These are phyloP conservation scores for Parapsyche elsis DNA, from an alignment of 1,140 invertebrate species.

Conservation along the genomic window DNA sequence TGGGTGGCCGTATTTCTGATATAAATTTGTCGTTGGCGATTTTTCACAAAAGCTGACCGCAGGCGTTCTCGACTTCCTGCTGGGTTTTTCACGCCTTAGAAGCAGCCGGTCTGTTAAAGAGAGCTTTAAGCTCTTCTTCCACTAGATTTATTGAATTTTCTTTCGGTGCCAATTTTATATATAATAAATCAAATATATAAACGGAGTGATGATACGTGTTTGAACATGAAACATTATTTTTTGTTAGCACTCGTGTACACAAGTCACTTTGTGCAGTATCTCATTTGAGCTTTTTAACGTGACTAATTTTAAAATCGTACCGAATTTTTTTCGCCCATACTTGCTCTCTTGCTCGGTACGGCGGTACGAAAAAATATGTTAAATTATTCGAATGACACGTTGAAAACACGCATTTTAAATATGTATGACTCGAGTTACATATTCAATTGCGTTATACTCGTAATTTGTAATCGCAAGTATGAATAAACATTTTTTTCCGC, in stretches of 20 bases:
- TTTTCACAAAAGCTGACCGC: slow-evolving; percentile 21
- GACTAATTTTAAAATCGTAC: slow-evolving; percentile 10
- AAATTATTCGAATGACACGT: neutral
- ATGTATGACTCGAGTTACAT: neutral
- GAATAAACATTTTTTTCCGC: neutral
- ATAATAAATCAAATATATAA: neutral
- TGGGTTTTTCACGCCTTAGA: neutral
- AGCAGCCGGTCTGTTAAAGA: neutral
- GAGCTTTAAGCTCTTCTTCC: neutral
- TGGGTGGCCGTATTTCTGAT: neutral
- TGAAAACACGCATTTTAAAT: neutral
- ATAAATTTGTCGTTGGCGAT: neutral
- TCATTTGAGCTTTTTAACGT: slow-evolving; percentile 13
- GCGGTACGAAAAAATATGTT: neutral
- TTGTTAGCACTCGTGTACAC: neutral
- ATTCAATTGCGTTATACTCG: neutral
- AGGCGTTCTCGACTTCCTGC: neutral
- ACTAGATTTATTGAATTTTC: slow-evolving; percentile 25
- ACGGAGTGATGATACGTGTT: neutral
- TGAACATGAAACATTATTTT: too few relatives aligned
- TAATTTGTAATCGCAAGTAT: neutral
- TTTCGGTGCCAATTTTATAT: neutral
- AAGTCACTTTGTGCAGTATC: neutral
- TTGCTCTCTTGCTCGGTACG: neutral
- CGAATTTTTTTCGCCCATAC: neutral